These are phyloP conservation scores for Perizoma flavofasciatum DNA, from an alignment of 2,888 invertebrate genomes.

Conservation along the genomic window DNA sequence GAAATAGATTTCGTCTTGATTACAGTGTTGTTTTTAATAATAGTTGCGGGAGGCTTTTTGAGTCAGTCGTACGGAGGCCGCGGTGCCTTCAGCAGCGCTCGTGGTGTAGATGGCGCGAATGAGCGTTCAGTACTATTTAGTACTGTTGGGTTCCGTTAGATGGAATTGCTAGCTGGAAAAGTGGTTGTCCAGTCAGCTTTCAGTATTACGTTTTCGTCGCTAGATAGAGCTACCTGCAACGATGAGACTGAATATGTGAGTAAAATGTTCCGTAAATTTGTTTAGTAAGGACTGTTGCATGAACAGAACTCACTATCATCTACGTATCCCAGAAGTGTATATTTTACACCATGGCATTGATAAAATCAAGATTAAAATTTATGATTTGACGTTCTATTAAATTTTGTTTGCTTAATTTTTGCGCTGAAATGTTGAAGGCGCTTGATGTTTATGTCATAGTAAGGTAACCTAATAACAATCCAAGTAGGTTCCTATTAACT, in stretches of 20 bases:
- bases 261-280: constrained; percentile 8
- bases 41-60: constrained; percentile 56
- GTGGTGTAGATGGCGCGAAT: constrained; percentile 62
- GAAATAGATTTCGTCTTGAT: constrained; percentile 59
- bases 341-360: too few species aligned
- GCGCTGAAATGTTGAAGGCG: too few species aligned
- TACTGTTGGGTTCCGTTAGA: constrained; percentile 56
- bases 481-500: too few species aligned
- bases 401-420: too few species aligned
- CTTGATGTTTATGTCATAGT: too few species aligned
- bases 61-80: constrained; percentile 63
- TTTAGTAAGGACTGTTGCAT: too few species aligned
- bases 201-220: constrained; percentile 48
- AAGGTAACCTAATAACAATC: too few species aligned
- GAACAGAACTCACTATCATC: too few species aligned
- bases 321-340: too few species aligned
- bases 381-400: too few species aligned
- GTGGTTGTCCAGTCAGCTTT: constrained; percentile 28
- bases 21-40: constrained; percentile 54
- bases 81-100: constrained; percentile 65
- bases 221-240: constrained; percentile 60
- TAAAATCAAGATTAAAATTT: too few species aligned
- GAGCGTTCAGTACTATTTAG: constrained; percentile 42
- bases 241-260: constrained; percentile 51
- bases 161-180: constrained; percentile 50